Base-by-base conservation (phyloP, 2,888 invertebrate species). In the Campopleginae sp. region DNA sequence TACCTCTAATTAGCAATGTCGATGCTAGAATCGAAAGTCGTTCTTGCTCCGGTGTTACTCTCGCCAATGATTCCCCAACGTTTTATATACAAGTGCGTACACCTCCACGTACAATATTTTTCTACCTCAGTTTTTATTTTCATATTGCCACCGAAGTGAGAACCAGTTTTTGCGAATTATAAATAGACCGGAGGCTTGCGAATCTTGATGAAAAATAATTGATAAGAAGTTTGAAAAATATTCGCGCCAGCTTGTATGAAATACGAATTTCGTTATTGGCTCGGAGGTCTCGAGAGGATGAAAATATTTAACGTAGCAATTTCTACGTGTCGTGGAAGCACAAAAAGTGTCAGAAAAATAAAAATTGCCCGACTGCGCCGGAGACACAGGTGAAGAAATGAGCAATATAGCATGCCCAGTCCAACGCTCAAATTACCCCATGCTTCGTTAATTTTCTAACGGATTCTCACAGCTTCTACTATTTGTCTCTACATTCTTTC, bases 1-100 rank as follows among this genome's bases (percentile, higher is more conserved):
- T 80, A 74, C 72, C 66, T 83, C 83, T 86, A 86, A 86, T 86
- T 85, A 86, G 86, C 77, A 74, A 31, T 80, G 80, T 80, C 80
- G 74, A 78, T 82, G 77, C 77, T 74, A 86, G 82, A 82, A 86
- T 85, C 74, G 77, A 82, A 82, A 85, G 84, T 82, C 82, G 80
- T 80, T 82, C 71, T 51, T 58, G 79, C 46, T 63, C 51, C 72
- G 66, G 42, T 51, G 72, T 77, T 77, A 80, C 80, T 84, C 42
- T 27, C 42, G 76, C 72, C 51, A 66, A 68, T 65, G 75, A 48
- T 65, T 76, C 46, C 61, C 72, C 27, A 23, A 65, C 58, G 51
- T 58, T 51, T 23, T 75, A 51, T 54, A 66, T 72, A 58, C 27
- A 33, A 33, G 61, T 71, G 71, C 65, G 70, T 65, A 63, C 42